A percentile compares a stretch with the other conserved stretches of the same genome.
Evolutionary conservation across 1,140 invertebrate species (phyloP).

Genomic region (Pogonognathellus flavescens): DNA sequence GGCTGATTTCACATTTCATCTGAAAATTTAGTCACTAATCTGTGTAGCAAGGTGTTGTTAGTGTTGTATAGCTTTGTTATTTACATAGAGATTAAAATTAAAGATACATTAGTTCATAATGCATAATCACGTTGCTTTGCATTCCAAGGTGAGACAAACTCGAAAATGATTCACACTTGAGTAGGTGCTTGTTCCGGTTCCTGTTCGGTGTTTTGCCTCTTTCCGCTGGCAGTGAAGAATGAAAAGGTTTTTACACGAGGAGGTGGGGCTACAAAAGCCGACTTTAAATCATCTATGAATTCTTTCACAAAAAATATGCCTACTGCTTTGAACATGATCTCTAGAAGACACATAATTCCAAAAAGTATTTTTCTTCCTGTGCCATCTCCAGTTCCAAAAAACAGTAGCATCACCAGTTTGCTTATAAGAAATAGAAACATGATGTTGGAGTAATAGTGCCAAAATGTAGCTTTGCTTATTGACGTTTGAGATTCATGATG

Average conservation of each 20-base stretch:
- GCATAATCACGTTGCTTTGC: too few relatives aligned
- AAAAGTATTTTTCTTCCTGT: slow-evolving; percentile 18
- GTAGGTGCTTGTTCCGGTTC: not conserved
- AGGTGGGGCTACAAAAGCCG: slow-evolving; percentile 5
- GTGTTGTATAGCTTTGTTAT: too few relatives aligned
- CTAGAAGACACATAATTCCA: slow-evolving; percentile 2
- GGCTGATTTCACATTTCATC: too few relatives aligned
- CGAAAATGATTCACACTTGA: not conserved
- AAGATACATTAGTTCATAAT: too few relatives aligned
- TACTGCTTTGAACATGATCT: slow-evolving; percentile 42
- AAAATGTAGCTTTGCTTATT: slow-evolving; percentile 21
- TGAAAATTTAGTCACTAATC: too few relatives aligned
- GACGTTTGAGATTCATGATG: slow-evolving; percentile 12
- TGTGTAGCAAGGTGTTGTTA: too few relatives aligned
- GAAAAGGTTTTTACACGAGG: slow-evolving; percentile 50
- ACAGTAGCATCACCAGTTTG: slow-evolving; percentile 44
- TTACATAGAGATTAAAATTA: too few relatives aligned
- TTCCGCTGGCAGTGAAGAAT: slow-evolving; percentile 8
- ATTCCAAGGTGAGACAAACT: too few relatives aligned
- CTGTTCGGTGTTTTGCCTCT: not conserved
- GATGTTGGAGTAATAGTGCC: slow-evolving; percentile 19
- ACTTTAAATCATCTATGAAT: slow-evolving; percentile 55
- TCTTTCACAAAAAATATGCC: slow-evolving; percentile 57
- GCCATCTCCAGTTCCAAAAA: slow-evolving; percentile 53
- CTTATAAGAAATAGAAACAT: slow-evolving; percentile 45